Percentiles rank a stretch among this genome's conserved stretches.
These are phyloP conservation scores for Mesoclemmys tuberculata DNA, from an alignment of 2,113 vertebrate species.

Conservation along the genomic window DNA sequence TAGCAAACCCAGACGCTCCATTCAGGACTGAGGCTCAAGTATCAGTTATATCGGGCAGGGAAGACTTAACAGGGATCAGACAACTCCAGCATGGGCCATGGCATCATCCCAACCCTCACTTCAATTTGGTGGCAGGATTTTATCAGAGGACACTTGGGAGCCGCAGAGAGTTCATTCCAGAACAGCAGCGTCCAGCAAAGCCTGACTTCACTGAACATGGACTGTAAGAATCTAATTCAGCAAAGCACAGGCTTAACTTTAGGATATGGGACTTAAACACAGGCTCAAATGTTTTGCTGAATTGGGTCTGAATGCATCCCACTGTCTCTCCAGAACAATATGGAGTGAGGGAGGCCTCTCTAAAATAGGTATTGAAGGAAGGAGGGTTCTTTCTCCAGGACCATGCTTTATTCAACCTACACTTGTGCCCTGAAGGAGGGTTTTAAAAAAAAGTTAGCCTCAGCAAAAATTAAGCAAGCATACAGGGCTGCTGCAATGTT, in stretches of 20 bases:
- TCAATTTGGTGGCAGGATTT: not conserved
- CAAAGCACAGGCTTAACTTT: slow-evolving; percentile 12
- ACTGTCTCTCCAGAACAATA: not conserved
- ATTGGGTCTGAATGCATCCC: not conserved
- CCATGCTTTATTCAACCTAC: not conserved
- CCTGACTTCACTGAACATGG: not conserved
- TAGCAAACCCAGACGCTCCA: not conserved
- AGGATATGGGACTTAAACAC: not conserved
- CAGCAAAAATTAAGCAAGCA: not conserved
- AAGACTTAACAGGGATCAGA: not conserved
- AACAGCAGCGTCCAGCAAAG: slow-evolving; percentile 22
- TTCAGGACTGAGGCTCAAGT: not conserved
- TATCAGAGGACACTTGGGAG: not conserved
- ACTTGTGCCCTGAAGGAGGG: not conserved
- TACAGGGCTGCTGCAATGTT: not conserved
- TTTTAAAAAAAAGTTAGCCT: not conserved
- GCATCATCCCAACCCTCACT: not conserved
- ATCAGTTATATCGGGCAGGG: not conserved
- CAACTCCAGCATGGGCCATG: not conserved
- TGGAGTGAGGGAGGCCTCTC: slow-evolving; percentile 42
- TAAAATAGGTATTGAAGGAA: not conserved
- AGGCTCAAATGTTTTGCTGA: slow-evolving; percentile 11
- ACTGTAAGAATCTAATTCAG: not conserved
- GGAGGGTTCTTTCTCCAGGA: not conserved
- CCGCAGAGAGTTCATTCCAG: not conserved